Conservation (phyloP, 2,113 vertebrate genomes). For the Stegostoma tigrinum region DNA sequence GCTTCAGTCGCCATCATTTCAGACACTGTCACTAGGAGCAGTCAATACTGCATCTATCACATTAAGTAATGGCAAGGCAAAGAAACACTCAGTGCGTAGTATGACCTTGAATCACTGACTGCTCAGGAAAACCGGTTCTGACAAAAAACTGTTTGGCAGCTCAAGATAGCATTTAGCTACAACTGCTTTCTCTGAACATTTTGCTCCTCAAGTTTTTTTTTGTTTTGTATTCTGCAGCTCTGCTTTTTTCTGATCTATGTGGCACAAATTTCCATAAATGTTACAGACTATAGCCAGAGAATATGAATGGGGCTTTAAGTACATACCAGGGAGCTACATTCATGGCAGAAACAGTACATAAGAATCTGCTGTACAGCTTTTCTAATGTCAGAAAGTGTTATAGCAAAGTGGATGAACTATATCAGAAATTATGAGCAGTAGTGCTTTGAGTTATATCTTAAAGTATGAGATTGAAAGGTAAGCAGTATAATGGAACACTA, state of each 20-base stretch:
- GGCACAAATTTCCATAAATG: slow-evolving; percentile 25
- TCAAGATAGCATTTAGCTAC: background rate
- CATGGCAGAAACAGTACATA: background rate
- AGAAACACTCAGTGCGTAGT: slow-evolving; percentile 45
- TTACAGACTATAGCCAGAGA: slow-evolving; percentile 4
- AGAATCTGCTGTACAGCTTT: slow-evolving; percentile 16
- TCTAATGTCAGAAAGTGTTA: background rate
- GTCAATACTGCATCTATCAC: slow-evolving; percentile 44
- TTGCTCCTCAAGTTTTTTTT: background rate
- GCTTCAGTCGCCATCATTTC: slow-evolving; percentile 54
- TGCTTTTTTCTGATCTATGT: slow-evolving; percentile 21
- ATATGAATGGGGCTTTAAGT: background rate
- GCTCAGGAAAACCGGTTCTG: background rate
- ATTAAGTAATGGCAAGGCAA: slow-evolving; percentile 46
- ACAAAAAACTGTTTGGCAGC: background rate
- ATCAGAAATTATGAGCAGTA: slow-evolving; percentile 28
- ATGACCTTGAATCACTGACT: slow-evolving; percentile 47
- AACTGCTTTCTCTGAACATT: slow-evolving; percentile 17
- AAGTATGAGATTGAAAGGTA: slow-evolving; percentile 24
- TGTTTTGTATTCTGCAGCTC: background rate
- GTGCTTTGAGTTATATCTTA: slow-evolving; percentile 29
- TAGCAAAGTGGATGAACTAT: background rate
- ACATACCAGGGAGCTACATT: background rate
- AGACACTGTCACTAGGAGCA: slow-evolving; percentile 51
- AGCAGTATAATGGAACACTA: slow-evolving; percentile 4